Base-by-base conservation (phyloP, 2,888 invertebrate genomes). In the Pharmacophagus antenor region DNA sequence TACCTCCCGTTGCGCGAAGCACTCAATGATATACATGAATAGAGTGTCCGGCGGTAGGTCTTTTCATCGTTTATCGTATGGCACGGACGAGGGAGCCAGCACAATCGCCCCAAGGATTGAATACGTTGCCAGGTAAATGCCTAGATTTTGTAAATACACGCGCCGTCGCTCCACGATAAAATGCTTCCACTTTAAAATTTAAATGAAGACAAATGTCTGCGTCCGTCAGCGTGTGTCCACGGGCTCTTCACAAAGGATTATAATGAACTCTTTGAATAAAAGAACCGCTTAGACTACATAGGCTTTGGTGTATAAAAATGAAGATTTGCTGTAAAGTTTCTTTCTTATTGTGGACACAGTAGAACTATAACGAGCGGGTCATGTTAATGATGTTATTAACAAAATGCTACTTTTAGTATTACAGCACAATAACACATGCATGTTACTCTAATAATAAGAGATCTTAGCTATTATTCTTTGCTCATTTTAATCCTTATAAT, bases 11-110 rank as follows among this genome's bases (percentile, higher is more conserved):
- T 60, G 65, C 59, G 61, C 61, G 67, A 61, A 60, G 67, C 69
- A 74, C 79, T 84, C 80, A 82, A 80, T 84, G 81, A 80, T 81
- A 81, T 79, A 80, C 83, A 81, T 82, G 85, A 85, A 82, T 85
- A 74, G 80, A 84, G 79, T 87, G 87, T 86, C 88, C 87, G 77
- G 80, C 69, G 70, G 71, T 72, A 68, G 71, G 74, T 81, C 82
- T 80, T 82, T 87, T 86, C 84, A 86, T 70, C 76, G 82, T 79
- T 81, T 84, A 84, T 82, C 83, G 79, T 72, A 64, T 67, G 66
- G 69, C 70, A 79, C 70, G 76, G 77, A 65, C 76, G 80, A 76
- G 74, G 75, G 81, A 74, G 72, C 73, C 67, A 65, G 69, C 77
- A 85, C 82, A 86, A 84, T 81, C 73, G 76, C 62, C 63, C 67